phyloP scores from a whole-genome alignment of 1,140 invertebrate genomes.

The Bombyx mandarina region DNA sequence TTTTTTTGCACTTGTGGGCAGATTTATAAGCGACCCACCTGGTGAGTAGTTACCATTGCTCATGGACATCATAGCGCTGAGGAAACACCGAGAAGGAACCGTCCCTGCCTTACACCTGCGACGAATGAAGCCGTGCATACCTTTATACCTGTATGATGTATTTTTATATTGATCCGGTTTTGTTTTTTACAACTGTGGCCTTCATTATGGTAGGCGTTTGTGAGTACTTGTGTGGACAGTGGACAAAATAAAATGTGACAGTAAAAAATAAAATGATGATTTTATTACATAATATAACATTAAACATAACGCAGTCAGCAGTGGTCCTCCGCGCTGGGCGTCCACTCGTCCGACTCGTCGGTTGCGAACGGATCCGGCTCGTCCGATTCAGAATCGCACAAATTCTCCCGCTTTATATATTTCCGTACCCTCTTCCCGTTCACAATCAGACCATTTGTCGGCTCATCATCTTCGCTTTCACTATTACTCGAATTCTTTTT shows the following conservation, averaged over 20 bases:
- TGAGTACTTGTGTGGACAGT: constrained; percentile 22
- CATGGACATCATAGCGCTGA: neutral
- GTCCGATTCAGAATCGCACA: constrained; percentile 19
- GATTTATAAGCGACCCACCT: no score
- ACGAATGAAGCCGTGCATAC: no score
- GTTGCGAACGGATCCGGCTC: constrained; percentile 36
- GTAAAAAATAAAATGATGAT: no score
- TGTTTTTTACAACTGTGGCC: neutral
- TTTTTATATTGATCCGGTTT: no score
- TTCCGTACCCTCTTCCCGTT: constrained; percentile 35
- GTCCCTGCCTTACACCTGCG: no score
- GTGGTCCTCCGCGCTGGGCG: constrained; percentile 14
- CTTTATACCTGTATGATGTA: no score
- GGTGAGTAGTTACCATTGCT: neutral
- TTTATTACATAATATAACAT: no score
- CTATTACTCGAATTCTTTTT: neutral
- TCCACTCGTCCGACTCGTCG: constrained; percentile 51
- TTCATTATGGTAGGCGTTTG: constrained; percentile 25
- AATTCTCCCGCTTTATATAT: constrained; percentile 12
- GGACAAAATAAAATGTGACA: neutral
- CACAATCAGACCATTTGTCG: constrained; percentile 23
- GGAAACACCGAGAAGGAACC: no score
- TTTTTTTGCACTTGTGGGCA: no score
- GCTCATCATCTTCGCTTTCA: constrained; percentile 15
- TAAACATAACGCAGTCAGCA: no score